Percentiles rank a stretch among this genome's conserved stretches.
Conservation (phyloP, 1,140 invertebrate species). For the Littorina saxatilis region DNA sequence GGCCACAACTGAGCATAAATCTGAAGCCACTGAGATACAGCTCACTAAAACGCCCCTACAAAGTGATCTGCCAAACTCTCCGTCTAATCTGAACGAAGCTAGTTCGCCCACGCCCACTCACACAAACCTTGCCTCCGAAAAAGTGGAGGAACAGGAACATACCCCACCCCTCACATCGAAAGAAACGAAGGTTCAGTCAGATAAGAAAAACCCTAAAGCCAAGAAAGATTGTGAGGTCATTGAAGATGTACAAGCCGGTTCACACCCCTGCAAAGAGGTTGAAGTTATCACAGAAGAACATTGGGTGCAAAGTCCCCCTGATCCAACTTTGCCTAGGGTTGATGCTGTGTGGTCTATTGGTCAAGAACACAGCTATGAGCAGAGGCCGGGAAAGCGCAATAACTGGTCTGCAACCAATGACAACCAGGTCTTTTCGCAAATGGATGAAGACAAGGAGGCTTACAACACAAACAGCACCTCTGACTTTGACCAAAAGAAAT, state of each 20-base stretch:
- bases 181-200: not conserved
- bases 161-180: not conserved
- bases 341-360: constrained; percentile 18
- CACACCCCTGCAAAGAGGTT: constrained; percentile 1
- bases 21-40: not conserved
- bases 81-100: not conserved
- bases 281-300: constrained; percentile 13
- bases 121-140: not conserved
- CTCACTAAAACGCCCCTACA: not conserved
- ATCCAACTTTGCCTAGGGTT: not conserved
- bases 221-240: not conserved
- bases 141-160: not conserved
- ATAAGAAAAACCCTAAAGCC: not conserved
- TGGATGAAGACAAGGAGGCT: constrained; percentile 2
- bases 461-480: not conserved
- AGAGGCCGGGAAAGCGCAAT: not conserved
- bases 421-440: not conserved
- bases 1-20: not conserved
- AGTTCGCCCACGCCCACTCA: not conserved
- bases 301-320: not conserved
- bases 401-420: not conserved
- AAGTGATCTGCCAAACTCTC: not conserved
- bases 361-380: constrained; percentile 22
- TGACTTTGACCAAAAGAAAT: not conserved
- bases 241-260: not conserved